Evolutionary conservation across 2,888 invertebrate species (phyloP).

Genomic region (Diogma glabrata): DNA sequence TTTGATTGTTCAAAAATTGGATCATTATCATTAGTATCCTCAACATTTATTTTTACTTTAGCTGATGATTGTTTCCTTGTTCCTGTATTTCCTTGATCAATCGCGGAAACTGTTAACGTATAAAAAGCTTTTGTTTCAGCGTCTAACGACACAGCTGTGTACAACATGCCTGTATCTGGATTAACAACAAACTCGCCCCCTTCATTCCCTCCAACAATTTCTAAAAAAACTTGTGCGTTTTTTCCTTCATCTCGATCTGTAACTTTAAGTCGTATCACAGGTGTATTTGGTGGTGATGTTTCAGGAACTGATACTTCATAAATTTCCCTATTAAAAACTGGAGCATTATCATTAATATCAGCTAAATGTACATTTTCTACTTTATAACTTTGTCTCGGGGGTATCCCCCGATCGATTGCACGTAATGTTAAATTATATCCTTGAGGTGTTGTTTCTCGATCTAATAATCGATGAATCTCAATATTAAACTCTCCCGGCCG

Average conservation of each 20-base stretch:
- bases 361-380: slow-evolving; percentile 68
- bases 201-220: slow-evolving; percentile 86
- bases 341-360: slow-evolving; percentile 75
- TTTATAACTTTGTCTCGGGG: slow-evolving; percentile 66
- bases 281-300: slow-evolving; percentile 78
- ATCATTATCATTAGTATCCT: slow-evolving; percentile 91
- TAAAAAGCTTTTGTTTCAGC: slow-evolving; percentile 76
- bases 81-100: slow-evolving; percentile 76
- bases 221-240: slow-evolving; percentile 73
- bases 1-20: slow-evolving; percentile 69
- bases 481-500: slow-evolving; percentile 65
- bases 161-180: slow-evolving; percentile 78
- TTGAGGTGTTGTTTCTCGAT: slow-evolving; percentile 63
- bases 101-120: slow-evolving; percentile 78
- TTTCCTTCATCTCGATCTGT: slow-evolving; percentile 72
- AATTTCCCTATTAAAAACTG: slow-evolving; percentile 74
- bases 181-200: slow-evolving; percentile 80
- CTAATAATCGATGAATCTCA: slow-evolving; percentile 61
- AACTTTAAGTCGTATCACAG: slow-evolving; percentile 76
- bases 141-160: slow-evolving; percentile 70
- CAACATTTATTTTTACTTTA: slow-evolving; percentile 76
- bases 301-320: slow-evolving; percentile 83
- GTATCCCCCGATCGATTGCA: slow-evolving; percentile 73
- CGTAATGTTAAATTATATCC: slow-evolving; percentile 81
- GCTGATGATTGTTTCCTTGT: slow-evolving; percentile 79